Conservation (phyloP, 2,888 invertebrate species). For the Thereva nobilitata region DNA sequence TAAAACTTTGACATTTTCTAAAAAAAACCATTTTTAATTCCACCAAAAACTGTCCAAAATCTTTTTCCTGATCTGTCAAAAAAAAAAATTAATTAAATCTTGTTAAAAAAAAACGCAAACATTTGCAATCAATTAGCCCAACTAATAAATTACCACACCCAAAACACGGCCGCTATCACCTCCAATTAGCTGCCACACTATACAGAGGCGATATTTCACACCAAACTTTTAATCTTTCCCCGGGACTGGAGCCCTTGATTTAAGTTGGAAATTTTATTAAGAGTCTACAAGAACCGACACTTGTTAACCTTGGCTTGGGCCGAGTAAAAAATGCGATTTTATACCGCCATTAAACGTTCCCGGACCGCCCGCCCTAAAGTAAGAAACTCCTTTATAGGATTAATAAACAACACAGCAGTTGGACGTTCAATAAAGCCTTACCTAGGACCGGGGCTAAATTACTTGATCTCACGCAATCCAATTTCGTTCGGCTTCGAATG, state of each 20-base stretch:
- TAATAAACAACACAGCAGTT: slow-evolving; percentile 24
- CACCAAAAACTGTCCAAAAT: no score
- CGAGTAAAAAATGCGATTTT: slow-evolving; percentile 17
- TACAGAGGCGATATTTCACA: no score
- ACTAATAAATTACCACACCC: no score
- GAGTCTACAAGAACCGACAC: slow-evolving; percentile 12
- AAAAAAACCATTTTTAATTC: no score
- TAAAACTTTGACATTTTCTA: no score
- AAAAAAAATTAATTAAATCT: no score
- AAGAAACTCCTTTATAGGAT: slow-evolving; percentile 13
- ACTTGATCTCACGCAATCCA: slow-evolving; percentile 31
- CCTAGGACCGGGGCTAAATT: slow-evolving; percentile 23
- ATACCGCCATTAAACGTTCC: slow-evolving; percentile 25
- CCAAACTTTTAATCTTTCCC: no score
- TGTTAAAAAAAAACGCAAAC: no score
- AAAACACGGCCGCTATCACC: no score
- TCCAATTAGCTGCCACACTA: no score
- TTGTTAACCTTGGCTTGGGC: slow-evolving; percentile 18
- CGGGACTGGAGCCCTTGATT: not conserved
- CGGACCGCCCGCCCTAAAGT: slow-evolving; percentile 1
- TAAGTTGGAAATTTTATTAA: slow-evolving; percentile 25
- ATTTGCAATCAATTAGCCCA: no score
- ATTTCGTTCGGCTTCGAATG: slow-evolving; percentile 8
- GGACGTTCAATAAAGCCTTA: slow-evolving; percentile 17
- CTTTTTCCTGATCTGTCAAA: no score